Evolutionary conservation across 2,888 invertebrate species (phyloP).

Genomic region (Pseudoips prasinana): DNA sequence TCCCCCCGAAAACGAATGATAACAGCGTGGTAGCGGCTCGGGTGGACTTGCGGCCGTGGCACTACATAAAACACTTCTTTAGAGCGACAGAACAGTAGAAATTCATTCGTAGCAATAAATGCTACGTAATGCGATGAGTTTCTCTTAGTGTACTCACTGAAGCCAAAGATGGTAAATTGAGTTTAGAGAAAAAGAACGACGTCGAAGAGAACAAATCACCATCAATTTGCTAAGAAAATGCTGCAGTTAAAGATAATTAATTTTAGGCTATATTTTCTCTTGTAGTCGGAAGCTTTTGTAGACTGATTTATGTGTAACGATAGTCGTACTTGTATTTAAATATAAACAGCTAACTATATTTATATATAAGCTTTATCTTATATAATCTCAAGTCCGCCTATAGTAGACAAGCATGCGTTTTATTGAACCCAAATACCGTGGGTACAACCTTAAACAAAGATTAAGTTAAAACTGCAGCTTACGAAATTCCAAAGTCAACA

Average conservation of each 20-base stretch:
- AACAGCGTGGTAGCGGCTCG: conserved; percentile 71
- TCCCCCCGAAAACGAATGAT: conserved; percentile 74
- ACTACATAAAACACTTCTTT: conserved; percentile 55
- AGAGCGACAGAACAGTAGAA: conserved; percentile 50
- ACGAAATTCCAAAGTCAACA: conserved; percentile 52
- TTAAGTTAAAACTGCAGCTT: conserved; percentile 33
- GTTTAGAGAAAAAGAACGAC: conserved; percentile 61
- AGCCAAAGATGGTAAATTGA: conserved; percentile 53
- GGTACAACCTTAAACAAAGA: too few relatives aligned
- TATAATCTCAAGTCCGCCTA: too few relatives aligned
- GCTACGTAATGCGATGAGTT: conserved; percentile 64
- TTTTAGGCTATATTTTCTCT: conserved; percentile 33
- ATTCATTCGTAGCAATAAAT: conserved; percentile 65
- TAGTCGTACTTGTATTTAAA: too few relatives aligned
- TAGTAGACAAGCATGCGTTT: too few relatives aligned
- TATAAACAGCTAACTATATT: too few relatives aligned
- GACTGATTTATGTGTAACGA: too few relatives aligned
- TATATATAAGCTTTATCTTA: too few relatives aligned
- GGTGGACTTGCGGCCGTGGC: conserved; percentile 53
- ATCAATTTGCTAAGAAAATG: conserved; percentile 54
- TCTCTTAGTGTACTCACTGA: conserved; percentile 61
- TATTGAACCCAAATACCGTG: too few relatives aligned
- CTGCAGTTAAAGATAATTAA: conserved; percentile 43
- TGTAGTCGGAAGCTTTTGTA: conserved; percentile 22
- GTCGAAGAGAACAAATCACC: conserved; percentile 60